Evolutionary conservation across 2,888 invertebrate species (phyloP).

Genomic region (Dynastes maya): DNA sequence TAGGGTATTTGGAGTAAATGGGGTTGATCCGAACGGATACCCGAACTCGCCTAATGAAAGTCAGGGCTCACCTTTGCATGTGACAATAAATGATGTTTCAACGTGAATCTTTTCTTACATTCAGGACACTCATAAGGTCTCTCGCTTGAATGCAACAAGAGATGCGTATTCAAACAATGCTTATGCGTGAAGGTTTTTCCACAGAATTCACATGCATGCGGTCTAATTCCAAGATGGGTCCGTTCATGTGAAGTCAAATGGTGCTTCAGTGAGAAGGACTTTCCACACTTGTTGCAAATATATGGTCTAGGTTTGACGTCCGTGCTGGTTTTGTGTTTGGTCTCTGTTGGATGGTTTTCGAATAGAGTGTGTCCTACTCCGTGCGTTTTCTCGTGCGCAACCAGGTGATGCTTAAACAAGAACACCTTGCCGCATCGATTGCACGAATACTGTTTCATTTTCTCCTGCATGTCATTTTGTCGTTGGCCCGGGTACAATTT

Average conservation of each 20-base stretch:
- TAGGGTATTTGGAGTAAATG: too few relatives aligned
- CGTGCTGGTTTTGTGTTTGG: slow-evolving; percentile 39
- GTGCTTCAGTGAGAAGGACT: slow-evolving; percentile 87
- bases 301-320: slow-evolving; percentile 74
- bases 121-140: slow-evolving; percentile 88
- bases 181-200: slow-evolving; percentile 88
- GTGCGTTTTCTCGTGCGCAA: slow-evolving; percentile 87
- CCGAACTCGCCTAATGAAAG: neutral
- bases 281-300: slow-evolving; percentile 87
- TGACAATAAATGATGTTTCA: slow-evolving; percentile 88
- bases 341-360: slow-evolving; percentile 27
- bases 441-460: slow-evolving; percentile 87
- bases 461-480: slow-evolving; percentile 47
- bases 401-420: slow-evolving; percentile 87
- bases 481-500: slow-evolving; percentile 45
- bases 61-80: slow-evolving; percentile 78
- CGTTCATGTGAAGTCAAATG: slow-evolving; percentile 88
- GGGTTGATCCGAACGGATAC: too few relatives aligned
- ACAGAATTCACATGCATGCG: slow-evolving; percentile 85
- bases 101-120: slow-evolving; percentile 89
- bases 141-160: slow-evolving; percentile 85
- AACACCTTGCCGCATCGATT: slow-evolving; percentile 90
- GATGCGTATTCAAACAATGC: slow-evolving; percentile 87
- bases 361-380: slow-evolving; percentile 79
- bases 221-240: slow-evolving; percentile 86